Evolutionary conservation across 2,113 vertebrate genomes (phyloP), one percentile per base, ranked within the genome.

Genomic region (Regulus satrapa): DNA sequence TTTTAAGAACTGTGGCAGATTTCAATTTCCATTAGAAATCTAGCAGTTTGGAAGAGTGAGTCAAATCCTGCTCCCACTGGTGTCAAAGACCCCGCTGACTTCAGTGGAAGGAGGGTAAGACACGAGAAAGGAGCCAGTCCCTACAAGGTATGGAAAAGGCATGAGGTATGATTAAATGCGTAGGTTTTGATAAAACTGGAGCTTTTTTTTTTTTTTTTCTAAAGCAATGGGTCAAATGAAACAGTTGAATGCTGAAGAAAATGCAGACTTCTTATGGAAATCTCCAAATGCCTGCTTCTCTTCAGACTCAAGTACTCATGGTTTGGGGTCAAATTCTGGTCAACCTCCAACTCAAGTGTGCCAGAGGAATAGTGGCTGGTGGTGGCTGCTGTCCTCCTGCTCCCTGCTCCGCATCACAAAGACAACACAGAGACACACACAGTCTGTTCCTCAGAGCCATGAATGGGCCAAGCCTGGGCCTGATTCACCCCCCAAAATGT

Each of bases 141-240:
- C 69, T 94, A 48, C 46, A 74, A 67, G 43, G 75, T 63, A 59
- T 45, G 81, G 78, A 94, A 92, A 93, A 95, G 46, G 18, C 48
- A 74, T 80, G 85, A 95, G 36, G 38, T 86, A 93, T 85, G 85
- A 88, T 63, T 71, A 93, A 83, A 95, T 41, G 24, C 0, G 4
- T 52, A 73, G 36, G 52, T 78, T 94, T 88, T 64, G 40, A 78
- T 93, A 86, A 86, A 97, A 88, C 18, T 88, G 56, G 68, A 93
- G 48, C 61, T 83, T 78, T 36, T 88, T 54, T 82, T 31, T 66
- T n/a, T 85, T 56, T 84, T 32, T 68, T 72, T 45, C 31, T 58
- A 85, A 46, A 73, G 45, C 61, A 76, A 34, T 28, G 45, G 55
- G 59, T 19, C 54, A 68, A 54, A 83, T 46, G 73, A 58, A 91